Evolutionary conservation across 2,797 vertebrate genomes (phyloP), one percentile per base, ranked within the genome.

Genomic region (Gymnoscopelus braueri): DNA sequence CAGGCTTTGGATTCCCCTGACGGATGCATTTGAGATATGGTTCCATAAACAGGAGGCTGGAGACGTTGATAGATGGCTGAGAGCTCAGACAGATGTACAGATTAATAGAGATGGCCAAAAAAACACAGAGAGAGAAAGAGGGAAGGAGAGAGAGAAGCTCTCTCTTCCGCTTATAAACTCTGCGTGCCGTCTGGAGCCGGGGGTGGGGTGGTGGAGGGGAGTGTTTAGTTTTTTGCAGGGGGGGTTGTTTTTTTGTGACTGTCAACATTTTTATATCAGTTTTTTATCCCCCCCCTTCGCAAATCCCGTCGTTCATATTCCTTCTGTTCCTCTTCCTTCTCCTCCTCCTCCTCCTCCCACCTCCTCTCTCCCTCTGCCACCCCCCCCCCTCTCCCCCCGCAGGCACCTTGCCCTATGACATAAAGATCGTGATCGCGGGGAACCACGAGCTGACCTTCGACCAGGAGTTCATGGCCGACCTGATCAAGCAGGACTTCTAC

Each of bases 401-500:
- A 98, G 97, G 97, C 81, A 96, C 96, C 80, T 92, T 98, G 69
- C 96, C 97, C 55, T 98, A 98, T 0, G 97, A 98, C 89, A 97
- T 98, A 84, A 98, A 98, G 92, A 95, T 98, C 8, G 97, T 98
- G 75, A 97, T 98, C 48, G 97, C 97, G 0, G 97, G 97, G 78
- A 98, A 98, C 91, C 97, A 98, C 10, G 97, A 98, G 92, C 65
- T 98, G 93, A 98, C 97, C 71, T 98, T 98, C 65, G 97, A 98
- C 91, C 96, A 97, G 92, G 97, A 98, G 92, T 98, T 98, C 90
- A 98, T 98, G 97, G 97, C 97, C 0, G 97, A 98, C 88, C 94
- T 98, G 89, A 97, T 98, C 92, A 98, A 98, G 87, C 97, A 98
- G 93, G 96, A 98, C 91, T 98, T 98, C 84, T 98, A 98, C 92